These are phyloP conservation scores for Drosophila macrothrix DNA, from an alignment of 2,888 invertebrate species.

Conservation along the genomic window DNA sequence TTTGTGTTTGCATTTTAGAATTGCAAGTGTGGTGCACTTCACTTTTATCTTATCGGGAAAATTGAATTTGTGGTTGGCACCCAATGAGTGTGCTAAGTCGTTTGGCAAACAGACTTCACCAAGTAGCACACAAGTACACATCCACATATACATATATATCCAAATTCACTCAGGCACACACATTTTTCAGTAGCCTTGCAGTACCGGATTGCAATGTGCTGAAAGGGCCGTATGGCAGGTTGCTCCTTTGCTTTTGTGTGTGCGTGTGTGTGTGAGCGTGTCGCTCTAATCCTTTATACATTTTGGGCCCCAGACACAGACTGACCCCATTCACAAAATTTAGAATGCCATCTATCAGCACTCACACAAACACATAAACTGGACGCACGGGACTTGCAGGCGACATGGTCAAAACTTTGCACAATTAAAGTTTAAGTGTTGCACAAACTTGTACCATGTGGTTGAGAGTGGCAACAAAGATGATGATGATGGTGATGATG, in stretches of 20 bases:
- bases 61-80: conserved; percentile 73
- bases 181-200: conserved; percentile 46
- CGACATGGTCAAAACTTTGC: conserved; percentile 76
- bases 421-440: conserved; percentile 82
- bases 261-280: conserved; percentile 11
- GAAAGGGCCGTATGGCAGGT: conserved; percentile 11
- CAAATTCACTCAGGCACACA: conserved; percentile 15
- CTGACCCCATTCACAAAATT: conserved; percentile 77
- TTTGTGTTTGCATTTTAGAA: conserved; percentile 22
- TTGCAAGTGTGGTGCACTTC: conserved; percentile 18
- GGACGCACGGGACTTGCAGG: conserved; percentile 54
- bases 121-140: conserved; percentile 31
- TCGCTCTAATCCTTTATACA: conserved; percentile 73
- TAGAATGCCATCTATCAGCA: conserved; percentile 74
- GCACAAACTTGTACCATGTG: conserved; percentile 74
- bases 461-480: conserved; percentile 33
- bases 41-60: conserved; percentile 56
- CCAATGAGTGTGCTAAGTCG: conserved; percentile 75
- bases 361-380: conserved; percentile 35
- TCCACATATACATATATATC: conserved; percentile 4
- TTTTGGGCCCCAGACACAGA: conserved; percentile 62
- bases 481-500: conserved; percentile 23
- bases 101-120: conserved; percentile 67
- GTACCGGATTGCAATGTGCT: conserved; percentile 37
- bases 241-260: conserved; percentile 6